phyloP scores from a whole-genome alignment of 2,888 invertebrate species.

The Tortrix viridana region DNA sequence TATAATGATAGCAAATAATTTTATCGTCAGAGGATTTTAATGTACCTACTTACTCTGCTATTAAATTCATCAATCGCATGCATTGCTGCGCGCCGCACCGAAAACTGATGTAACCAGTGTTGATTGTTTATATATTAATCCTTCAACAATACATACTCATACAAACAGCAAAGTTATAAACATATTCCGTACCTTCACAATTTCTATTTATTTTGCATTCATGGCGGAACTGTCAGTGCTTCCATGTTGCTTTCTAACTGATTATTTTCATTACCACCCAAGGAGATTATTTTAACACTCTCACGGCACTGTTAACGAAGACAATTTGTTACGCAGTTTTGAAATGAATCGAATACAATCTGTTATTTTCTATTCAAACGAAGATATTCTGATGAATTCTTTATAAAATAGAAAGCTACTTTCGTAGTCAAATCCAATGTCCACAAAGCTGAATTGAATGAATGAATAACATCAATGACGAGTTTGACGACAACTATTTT shows the following conservation, averaged over 20 bases:
- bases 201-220: slow-evolving; percentile 85
- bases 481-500: slow-evolving; percentile 32
- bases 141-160: slow-evolving; percentile 47
- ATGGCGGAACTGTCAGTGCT: slow-evolving; percentile 85
- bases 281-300: slow-evolving; percentile 37
- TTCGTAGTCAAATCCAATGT: slow-evolving; percentile 51
- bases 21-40: slow-evolving; percentile 26
- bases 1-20: slow-evolving; percentile 23
- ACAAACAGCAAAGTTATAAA: slow-evolving; percentile 47
- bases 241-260: slow-evolving; percentile 84
- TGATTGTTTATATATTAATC: slow-evolving; percentile 37
- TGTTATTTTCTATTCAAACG: slow-evolving; percentile 14
- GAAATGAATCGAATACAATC: not conserved
- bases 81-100: slow-evolving; percentile 11
- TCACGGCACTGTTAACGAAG: slow-evolving; percentile 41
- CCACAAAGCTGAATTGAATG: slow-evolving; percentile 47
- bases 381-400: slow-evolving; percentile 19
- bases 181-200: slow-evolving; percentile 66
- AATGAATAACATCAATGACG: slow-evolving; percentile 44
- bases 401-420: slow-evolving; percentile 75
- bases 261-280: slow-evolving; percentile 39
- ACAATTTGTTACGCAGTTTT: slow-evolving; percentile 14
- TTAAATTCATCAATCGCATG: slow-evolving; percentile 28
- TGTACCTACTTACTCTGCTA: slow-evolving; percentile 25
- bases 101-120: slow-evolving; percentile 39